Evolutionary conservation across 2,888 invertebrate genomes (phyloP).

Genomic region (Xylocampa areola): DNA sequence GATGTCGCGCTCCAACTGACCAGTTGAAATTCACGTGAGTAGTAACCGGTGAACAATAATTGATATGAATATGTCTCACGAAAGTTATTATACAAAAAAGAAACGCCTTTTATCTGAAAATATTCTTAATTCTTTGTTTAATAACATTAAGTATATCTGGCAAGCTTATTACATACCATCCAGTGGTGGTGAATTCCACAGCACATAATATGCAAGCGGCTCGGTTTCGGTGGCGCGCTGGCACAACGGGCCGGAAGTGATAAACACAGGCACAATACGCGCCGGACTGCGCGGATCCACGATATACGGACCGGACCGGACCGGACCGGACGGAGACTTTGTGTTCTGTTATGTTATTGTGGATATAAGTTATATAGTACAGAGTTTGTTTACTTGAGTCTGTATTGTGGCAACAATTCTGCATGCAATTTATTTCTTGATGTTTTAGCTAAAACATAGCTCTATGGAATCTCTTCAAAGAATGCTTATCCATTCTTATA

Average conservation of each 20-base stretch:
- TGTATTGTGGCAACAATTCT: too few species aligned
- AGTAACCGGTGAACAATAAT: too few species aligned
- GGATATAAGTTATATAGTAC: constrained; percentile 28
- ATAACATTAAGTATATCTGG: constrained; percentile 7
- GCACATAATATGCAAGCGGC: constrained; percentile 43
- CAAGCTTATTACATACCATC: constrained; percentile 10
- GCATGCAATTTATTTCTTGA: too few species aligned
- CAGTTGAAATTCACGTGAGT: too few species aligned
- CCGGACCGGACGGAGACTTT: constrained; percentile 48
- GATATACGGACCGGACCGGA: constrained; percentile 50
- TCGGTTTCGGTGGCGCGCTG: constrained; percentile 46
- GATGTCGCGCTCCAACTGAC: too few species aligned
- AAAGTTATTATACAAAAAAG: too few species aligned
- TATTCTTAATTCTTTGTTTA: background rate
- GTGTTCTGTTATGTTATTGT: constrained; percentile 46
- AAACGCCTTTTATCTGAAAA: too few species aligned
- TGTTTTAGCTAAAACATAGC: too few species aligned
- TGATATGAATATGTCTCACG: too few species aligned
- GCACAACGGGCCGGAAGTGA: constrained; percentile 53
- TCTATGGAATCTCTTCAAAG: too few species aligned
- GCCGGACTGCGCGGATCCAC: constrained; percentile 37
- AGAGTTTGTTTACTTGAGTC: too few species aligned
- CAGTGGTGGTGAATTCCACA: constrained; percentile 10
- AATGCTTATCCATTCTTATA: too few species aligned
- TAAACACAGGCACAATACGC: constrained; percentile 52